Conservation (phyloP, 92 coral and sea anemone species). For the Scolanthus callimorphus region DNA sequence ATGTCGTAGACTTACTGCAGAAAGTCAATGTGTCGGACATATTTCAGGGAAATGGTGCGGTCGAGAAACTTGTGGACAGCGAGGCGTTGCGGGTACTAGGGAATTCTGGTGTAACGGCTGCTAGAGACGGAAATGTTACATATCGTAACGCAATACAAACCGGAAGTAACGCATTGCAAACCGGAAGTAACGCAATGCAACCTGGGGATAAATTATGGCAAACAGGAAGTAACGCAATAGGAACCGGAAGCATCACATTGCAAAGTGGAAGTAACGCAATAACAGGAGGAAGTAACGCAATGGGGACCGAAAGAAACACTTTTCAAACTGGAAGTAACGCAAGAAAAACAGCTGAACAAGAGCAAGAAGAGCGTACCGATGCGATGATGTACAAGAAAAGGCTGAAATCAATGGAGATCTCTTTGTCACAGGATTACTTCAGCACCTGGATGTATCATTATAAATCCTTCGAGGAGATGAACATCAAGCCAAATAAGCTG, state of each 20-base stretch:
- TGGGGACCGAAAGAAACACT: neutral
- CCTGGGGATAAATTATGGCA: neutral
- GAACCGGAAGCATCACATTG: neutral
- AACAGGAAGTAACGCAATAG: slow-evolving; percentile 2
- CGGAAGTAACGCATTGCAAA: neutral
- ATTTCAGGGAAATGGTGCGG: neutral
- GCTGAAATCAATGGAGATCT: slow-evolving; percentile 55
- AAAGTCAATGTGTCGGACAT: slow-evolving; percentile 20
- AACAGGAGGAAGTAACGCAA: neutral
- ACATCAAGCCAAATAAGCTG: slow-evolving; percentile 73
- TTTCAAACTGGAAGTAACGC: neutral
- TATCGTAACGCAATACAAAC: slow-evolving; percentile 1
- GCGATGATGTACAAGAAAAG: slow-evolving; percentile 28
- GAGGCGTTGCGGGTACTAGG: neutral
- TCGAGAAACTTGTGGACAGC: neutral
- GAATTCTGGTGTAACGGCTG: neutral
- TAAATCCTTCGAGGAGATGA: slow-evolving; percentile 68
- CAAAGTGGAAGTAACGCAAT: slow-evolving; percentile 11
- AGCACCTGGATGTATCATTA: slow-evolving; percentile 88
- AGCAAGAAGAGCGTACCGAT: neutral
- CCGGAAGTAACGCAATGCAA: neutral
- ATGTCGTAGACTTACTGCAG: slow-evolving; percentile 6
- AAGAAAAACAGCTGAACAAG: slow-evolving; percentile 1
- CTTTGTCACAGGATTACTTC: slow-evolving; percentile 72
- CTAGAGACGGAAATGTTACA: neutral